Conservation (phyloP, 2,113 vertebrate genomes). For the Carassius gibelio region DNA sequence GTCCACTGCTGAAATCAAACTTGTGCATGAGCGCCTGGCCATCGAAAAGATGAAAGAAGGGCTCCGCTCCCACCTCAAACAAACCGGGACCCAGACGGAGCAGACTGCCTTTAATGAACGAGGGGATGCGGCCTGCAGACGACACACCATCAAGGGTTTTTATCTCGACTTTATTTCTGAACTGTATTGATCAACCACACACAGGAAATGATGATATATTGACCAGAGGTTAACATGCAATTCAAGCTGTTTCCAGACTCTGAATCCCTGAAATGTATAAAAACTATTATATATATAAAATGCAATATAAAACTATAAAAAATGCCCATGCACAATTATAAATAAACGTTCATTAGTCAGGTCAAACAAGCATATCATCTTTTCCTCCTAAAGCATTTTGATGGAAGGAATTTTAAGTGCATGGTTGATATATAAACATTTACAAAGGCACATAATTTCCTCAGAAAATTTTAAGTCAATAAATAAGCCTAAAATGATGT, state of each 20-base stretch:
- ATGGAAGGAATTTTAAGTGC: too few species aligned
- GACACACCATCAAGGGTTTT: too few species aligned
- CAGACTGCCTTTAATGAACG: constrained; percentile 90
- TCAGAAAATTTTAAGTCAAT: too few species aligned
- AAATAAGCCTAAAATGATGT: too few species aligned
- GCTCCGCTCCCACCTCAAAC: constrained; percentile 91
- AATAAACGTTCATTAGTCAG: neutral
- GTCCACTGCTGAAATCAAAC: constrained; percentile 96
- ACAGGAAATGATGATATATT: neutral
- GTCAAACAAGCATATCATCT: neutral
- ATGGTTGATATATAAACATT: too few species aligned
- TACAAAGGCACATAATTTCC: too few species aligned
- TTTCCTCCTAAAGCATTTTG: neutral
- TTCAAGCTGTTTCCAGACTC: neutral
- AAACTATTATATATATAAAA: too few species aligned
- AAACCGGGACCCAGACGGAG: constrained; percentile 93
- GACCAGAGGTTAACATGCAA: neutral
- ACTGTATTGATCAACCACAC: neutral
- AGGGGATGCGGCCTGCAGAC: constrained; percentile 84
- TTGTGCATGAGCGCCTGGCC: constrained; percentile 98
- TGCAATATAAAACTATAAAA: too few species aligned
- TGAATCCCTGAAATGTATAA: too few species aligned
- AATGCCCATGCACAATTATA: too few species aligned
- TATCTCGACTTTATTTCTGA: neutral
- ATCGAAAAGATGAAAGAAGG: constrained; percentile 95